Conservation (phyloP, 2,888 invertebrate species). For the Chironomus riparius region DNA sequence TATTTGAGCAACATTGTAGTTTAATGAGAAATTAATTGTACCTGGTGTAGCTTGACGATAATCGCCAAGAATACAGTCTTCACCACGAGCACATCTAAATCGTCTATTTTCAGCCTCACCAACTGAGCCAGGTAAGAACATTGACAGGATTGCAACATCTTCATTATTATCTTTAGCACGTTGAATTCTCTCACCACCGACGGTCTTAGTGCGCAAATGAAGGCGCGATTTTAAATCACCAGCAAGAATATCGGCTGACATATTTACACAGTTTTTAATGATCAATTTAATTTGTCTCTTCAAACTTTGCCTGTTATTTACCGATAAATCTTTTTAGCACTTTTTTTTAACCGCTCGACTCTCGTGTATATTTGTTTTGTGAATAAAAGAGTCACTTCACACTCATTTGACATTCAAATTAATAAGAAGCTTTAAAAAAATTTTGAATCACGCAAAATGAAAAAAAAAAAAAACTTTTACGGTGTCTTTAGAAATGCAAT, state of each 20-base stretch:
- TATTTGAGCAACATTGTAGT: neutral
- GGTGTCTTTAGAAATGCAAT: too few relatives aligned
- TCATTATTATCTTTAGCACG: conserved; percentile 74
- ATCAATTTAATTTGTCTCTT: too few relatives aligned
- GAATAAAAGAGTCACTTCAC: too few relatives aligned
- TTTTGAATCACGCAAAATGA: too few relatives aligned
- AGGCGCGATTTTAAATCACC: conserved; percentile 66
- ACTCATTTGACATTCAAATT: too few relatives aligned
- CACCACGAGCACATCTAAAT: conserved; percentile 68
- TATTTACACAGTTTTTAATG: conserved; percentile 34
- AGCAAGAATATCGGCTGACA: conserved; percentile 70
- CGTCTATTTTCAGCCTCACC: conserved; percentile 59
- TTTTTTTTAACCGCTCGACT: too few relatives aligned
- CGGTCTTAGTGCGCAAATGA: conserved; percentile 66
- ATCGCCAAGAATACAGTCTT: conserved; percentile 68
- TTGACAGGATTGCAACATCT: conserved; percentile 78
- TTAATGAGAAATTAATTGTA: conserved; percentile 38
- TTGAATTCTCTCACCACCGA: conserved; percentile 72
- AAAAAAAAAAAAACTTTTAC: too few relatives aligned
- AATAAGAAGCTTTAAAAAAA: too few relatives aligned
- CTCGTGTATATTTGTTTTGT: too few relatives aligned
- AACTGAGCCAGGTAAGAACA: conserved; percentile 62
- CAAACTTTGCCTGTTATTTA: too few relatives aligned
- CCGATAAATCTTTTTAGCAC: too few relatives aligned
- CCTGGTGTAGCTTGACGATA: conserved; percentile 70